A percentile compares a stretch with the other conserved stretches of the same genome.
These are phyloP conservation scores for Coecobrya sp. DNA, from an alignment of 2,888 invertebrate species.

Conservation along the genomic window DNA sequence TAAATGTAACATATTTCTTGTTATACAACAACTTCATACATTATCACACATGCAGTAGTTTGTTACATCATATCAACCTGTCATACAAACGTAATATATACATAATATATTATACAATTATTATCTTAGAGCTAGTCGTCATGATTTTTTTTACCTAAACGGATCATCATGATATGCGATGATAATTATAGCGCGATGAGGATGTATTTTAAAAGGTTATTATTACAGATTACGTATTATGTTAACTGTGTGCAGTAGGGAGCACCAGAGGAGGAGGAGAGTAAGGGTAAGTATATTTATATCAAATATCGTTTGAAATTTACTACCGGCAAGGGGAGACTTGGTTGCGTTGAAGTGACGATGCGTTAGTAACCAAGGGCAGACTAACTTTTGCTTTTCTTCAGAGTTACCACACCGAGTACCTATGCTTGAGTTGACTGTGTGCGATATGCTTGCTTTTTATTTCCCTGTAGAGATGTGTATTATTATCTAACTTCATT, in stretches of 20 bases:
- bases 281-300: background rate
- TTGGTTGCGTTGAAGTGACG: conserved; percentile 19
- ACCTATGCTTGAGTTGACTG: background rate
- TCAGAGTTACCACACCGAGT: background rate
- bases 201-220: conserved; percentile 55
- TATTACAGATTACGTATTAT: conserved; percentile 41
- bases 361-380: conserved; percentile 69
- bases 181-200: conserved; percentile 48
- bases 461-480: background rate
- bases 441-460: conserved; percentile 22
- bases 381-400: conserved; percentile 59
- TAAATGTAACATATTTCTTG: conserved; percentile 53
- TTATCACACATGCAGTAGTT: conserved; percentile 37
- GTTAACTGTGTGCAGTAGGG: conserved; percentile 5
- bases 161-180: conserved; percentile 59
- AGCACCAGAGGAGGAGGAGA: conserved; percentile 16
- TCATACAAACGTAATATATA: conserved; percentile 20
- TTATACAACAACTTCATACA: conserved; percentile 54
- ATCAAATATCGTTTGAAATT: background rate
- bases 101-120: conserved; percentile 21
- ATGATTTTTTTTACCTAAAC: conserved; percentile 48
- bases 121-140: background rate
- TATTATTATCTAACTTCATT: conserved; percentile 34
- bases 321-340: conserved; percentile 23
- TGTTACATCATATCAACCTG: conserved; percentile 64